phyloP scores from a whole-genome alignment of 2,113 vertebrate genomes.

The Eubucco bourcierii region DNA sequence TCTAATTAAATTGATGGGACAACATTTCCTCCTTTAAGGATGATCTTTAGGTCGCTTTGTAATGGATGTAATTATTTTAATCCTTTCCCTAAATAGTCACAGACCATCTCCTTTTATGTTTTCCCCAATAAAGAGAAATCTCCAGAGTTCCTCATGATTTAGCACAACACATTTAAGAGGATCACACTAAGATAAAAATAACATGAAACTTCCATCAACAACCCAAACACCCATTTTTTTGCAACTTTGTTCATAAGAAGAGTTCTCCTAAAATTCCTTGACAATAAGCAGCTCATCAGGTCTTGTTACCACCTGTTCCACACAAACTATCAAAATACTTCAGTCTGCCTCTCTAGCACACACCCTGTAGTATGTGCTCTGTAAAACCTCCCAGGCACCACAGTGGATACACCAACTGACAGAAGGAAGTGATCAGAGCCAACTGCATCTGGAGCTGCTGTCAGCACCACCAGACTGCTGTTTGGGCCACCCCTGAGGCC shows the following conservation, averaged over 20 bases:
- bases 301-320: no score
- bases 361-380: rapidly evolving
- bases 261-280: neutral
- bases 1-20: neutral
- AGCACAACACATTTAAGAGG: neutral
- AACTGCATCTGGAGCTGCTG: neutral
- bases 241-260: neutral
- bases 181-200: rapidly evolving
- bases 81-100: neutral
- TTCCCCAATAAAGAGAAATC: rapidly evolving
- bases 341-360: rapidly evolving
- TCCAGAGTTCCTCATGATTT: neutral
- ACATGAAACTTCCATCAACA: rapidly evolving
- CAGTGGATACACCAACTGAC: rapidly evolving
- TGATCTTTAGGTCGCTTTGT: neutral
- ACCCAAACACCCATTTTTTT: neutral
- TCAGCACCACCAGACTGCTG: neutral
- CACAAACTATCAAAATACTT: neutral
- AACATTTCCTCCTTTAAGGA: neutral
- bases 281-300: neutral
- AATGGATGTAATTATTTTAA: neutral
- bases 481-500: neutral
- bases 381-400: rapidly evolving
- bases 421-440: no score
- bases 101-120: neutral